These are phyloP conservation scores for Orthonychiurus folsomi DNA, from an alignment of 2,888 invertebrate genomes.

Conservation along the genomic window DNA sequence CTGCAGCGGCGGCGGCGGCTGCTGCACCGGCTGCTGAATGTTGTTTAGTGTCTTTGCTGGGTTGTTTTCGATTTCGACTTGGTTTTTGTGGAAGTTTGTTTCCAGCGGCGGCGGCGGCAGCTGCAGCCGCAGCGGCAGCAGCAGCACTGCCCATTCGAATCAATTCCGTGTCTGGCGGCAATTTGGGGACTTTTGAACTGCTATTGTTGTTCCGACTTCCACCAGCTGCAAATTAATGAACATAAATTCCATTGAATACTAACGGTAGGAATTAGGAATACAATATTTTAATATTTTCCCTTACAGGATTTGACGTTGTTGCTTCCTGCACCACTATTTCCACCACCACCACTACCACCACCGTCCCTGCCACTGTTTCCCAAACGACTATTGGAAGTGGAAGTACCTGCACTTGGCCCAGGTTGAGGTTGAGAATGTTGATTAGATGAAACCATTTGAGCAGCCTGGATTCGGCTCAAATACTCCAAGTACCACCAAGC, in stretches of 20 bases:
- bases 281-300: conserved; percentile 1
- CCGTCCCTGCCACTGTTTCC: neutral
- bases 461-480: conserved; percentile 27
- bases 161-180: neutral
- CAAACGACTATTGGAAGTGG: neutral
- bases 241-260: no score
- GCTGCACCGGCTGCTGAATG: conserved; percentile 9
- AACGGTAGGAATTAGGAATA: neutral
- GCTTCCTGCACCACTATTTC: neutral
- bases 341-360: neutral
- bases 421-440: conserved; percentile 14
- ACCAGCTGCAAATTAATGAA: no score
- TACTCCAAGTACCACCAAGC: conserved; percentile 34
- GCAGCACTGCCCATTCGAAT: conserved; percentile 6
- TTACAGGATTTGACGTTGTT: neutral
- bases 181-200: conserved; percentile 2
- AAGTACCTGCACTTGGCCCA: conserved; percentile 9
- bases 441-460: conserved; percentile 20
- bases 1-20: conserved; percentile 16
- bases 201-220: neutral
- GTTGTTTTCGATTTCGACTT: neutral
- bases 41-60: neutral
- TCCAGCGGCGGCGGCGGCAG: conserved; percentile 12
- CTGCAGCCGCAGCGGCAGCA: conserved; percentile 12
- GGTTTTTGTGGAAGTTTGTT: conserved; percentile 4